Evolutionary conservation across 2,888 invertebrate species (phyloP), one percentile per base, ranked within the genome.

Genomic region (Campoletis raptor): DNA sequence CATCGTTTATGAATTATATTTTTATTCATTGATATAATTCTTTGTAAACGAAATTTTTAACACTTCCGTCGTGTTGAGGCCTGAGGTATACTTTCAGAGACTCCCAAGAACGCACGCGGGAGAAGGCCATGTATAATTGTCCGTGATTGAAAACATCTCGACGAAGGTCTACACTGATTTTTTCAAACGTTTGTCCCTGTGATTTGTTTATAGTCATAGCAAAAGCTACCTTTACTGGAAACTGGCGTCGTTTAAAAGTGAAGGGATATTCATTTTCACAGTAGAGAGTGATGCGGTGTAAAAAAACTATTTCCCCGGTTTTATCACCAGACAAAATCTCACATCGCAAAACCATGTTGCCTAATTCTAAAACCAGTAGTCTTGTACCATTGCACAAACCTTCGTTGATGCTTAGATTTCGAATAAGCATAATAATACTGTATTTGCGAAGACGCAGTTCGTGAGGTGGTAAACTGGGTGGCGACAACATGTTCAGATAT

Each of bases 151-250:
- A 88, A 15, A 88, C 81, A 54, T 87, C 85, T 69, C 85, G 83
- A 12, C 81, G 54, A 37, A 88, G 81, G 61, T 89, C 86, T 3
- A 89, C 48, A 40, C 80, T 77, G 45, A 89, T 80, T 57, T 66
- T 84, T 4, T 85, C 52, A 24, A 87, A 89, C 12, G 87, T 89
- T 84, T 87, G 86, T 45, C 87, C 85, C 72, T 87, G 86, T 7
- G 87, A 80, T 70, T 88, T 87, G 76, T 89, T 89, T 12, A 89
- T 89, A 0, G 89, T 89, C 89, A 89, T 87, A 0, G 88, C 87
- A 79, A 89, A 89, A 21, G 86, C 89, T 69, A 89, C 42, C 78
- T 88, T 88, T 12, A 88, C 77, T 15, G 88, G 85, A 78, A 87
- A 89, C 81, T 89, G 87, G 76, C 88, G 48, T 37, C 74, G 70